These are phyloP conservation scores for Orthosia gracilis DNA, from an alignment of 2,888 invertebrate species.

Conservation along the genomic window DNA sequence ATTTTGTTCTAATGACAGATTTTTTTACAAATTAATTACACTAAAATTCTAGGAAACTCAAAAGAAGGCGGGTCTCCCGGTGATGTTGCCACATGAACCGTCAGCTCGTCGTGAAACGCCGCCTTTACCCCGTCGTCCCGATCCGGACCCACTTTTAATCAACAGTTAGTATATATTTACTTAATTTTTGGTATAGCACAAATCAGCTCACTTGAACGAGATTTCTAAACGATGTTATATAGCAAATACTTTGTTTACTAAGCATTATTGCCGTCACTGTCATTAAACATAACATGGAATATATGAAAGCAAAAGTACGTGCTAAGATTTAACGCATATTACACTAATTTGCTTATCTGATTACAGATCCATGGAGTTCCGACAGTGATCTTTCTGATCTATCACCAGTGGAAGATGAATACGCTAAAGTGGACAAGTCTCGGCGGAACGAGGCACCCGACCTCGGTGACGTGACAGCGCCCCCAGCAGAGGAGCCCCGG, in stretches of 20 bases:
- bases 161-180: conserved; percentile 80
- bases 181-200: neutral
- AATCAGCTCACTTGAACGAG: neutral
- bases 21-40: neutral
- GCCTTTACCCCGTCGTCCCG: conserved; percentile 94
- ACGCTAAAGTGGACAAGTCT: conserved; percentile 87
- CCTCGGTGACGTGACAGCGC: conserved; percentile 85
- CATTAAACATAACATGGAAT: too few relatives aligned
- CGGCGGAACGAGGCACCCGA: conserved; percentile 85
- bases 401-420: conserved; percentile 94
- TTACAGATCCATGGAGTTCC: conserved; percentile 94
- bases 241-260: too few relatives aligned
- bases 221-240: neutral
- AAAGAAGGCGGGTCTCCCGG: conserved; percentile 96
- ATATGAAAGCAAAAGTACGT: too few relatives aligned
- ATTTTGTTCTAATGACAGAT: too few relatives aligned
- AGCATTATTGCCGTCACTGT: too few relatives aligned
- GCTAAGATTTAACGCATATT: neutral
- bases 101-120: conserved; percentile 94
- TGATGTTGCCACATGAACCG: conserved; percentile 95
- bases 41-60: conserved; percentile 93
- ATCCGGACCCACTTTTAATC: conserved; percentile 93
- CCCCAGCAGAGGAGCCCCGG: conserved; percentile 50
- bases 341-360: neutral
- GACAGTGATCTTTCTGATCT: conserved; percentile 97